Evolutionary conservation across 2,113 vertebrate species (phyloP).

Genomic region (Tretioscincus oriximinensis): DNA sequence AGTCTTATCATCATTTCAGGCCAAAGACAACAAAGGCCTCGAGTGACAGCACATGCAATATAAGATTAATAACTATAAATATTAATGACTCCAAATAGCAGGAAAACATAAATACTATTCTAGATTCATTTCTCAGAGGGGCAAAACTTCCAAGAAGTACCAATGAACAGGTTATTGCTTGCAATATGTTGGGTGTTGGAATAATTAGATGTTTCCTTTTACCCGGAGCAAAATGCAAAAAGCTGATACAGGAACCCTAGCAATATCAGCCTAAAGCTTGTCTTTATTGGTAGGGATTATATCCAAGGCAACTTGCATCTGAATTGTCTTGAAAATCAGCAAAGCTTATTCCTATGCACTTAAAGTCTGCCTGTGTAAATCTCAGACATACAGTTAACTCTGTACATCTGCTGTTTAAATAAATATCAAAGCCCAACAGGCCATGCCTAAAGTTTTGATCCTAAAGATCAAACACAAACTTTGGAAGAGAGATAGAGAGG

Average conservation of each 20-base stretch:
- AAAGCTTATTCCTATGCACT: too few relatives aligned
- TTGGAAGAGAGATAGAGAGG: too few relatives aligned
- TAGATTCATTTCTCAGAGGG: background rate
- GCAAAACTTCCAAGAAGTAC: background rate
- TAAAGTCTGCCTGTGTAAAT: background rate
- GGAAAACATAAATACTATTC: conserved; percentile 2
- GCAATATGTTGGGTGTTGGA: background rate
- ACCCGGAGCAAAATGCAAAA: background rate
- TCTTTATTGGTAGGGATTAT: background rate
- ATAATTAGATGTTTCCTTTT: background rate
- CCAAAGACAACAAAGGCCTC: conserved; percentile 4
- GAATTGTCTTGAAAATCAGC: background rate
- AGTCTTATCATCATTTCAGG: background rate
- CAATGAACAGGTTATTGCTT: background rate
- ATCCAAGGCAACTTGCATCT: too few relatives aligned
- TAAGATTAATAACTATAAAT: background rate
- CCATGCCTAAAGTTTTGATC: background rate
- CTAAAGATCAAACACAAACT: background rate
- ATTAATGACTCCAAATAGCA: conserved; percentile 8
- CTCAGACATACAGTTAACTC: background rate
- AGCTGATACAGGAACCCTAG: background rate
- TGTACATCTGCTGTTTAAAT: background rate
- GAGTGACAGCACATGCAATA: background rate
- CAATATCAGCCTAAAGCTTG: background rate
- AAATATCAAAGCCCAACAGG: background rate